Percentiles rank a stretch among this genome's conserved stretches.
Evolutionary conservation across 2,113 vertebrate genomes (phyloP).

Genomic region (Pardalotus punctatus): DNA sequence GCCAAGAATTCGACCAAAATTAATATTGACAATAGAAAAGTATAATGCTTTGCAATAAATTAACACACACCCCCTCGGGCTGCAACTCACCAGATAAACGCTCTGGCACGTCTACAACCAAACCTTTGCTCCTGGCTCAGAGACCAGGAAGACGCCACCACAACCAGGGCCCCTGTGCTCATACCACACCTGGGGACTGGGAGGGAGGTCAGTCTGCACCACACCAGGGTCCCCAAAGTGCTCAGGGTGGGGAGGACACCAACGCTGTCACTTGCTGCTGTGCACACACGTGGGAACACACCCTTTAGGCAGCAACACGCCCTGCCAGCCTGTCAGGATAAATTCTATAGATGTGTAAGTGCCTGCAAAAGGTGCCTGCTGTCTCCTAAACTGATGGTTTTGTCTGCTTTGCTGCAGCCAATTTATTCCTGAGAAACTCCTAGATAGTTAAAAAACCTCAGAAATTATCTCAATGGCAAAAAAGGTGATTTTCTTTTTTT

Average conservation of each 20-base stretch:
- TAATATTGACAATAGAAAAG: neutral
- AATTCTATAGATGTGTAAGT: neutral
- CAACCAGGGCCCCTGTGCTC: neutral
- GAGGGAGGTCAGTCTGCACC: neutral
- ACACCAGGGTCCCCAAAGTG: neutral
- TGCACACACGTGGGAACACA: neutral
- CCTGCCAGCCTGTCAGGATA: neutral
- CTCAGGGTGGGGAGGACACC: rapidly evolving
- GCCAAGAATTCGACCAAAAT: neutral
- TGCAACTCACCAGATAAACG: neutral
- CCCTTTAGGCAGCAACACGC: neutral
- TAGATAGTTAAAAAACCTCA: constrained; percentile 17
- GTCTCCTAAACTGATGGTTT: neutral
- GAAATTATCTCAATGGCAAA: neutral
- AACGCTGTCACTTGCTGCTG: rapidly evolving
- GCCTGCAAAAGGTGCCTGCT: neutral
- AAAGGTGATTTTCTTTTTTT: neutral
- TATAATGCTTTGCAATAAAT: constrained; percentile 54
- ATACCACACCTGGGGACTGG: neutral
- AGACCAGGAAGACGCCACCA: neutral
- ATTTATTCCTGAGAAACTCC: constrained; percentile 58
- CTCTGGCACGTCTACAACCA: neutral
- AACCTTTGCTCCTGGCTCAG: neutral
- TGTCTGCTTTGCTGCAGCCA: constrained; percentile 1
- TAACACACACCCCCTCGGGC: neutral